A percentile compares a stretch with the other conserved stretches of the same genome.
Evolutionary conservation across 2,113 vertebrate species (phyloP).

Genomic region (Merops nubicus): DNA sequence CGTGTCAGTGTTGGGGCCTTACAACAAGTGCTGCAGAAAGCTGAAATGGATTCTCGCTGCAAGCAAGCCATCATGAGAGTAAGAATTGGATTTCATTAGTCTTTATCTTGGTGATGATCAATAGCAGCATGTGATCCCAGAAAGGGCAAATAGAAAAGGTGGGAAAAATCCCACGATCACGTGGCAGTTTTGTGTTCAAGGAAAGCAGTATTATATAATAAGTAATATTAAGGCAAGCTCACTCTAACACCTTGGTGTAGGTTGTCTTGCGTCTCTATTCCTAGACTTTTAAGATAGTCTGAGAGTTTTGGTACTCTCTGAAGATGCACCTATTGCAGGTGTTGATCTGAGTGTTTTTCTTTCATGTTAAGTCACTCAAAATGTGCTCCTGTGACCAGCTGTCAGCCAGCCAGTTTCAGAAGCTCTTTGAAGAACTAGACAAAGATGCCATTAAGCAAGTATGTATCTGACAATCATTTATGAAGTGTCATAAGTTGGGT

Average conservation of each 20-base stretch:
- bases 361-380: slow-evolving; percentile 65
- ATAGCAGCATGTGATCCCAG: background rate
- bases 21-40: slow-evolving; percentile 80
- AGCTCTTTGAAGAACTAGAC: slow-evolving; percentile 88
- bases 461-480: background rate
- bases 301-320: background rate
- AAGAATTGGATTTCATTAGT: background rate
- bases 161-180: background rate
- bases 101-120: accelerated
- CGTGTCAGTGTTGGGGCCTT: slow-evolving; percentile 72
- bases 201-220: background rate
- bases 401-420: slow-evolving; percentile 81
- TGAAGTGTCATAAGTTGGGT: background rate
- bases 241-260: background rate
- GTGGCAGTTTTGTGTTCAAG: background rate
- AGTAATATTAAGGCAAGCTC: no score
- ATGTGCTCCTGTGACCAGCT: slow-evolving; percentile 64
- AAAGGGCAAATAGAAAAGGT: background rate
- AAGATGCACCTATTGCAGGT: background rate
- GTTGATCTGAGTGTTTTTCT: background rate
- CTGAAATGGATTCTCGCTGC: slow-evolving; percentile 82
- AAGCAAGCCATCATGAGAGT: slow-evolving; percentile 83
- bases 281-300: background rate
- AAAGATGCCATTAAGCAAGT: slow-evolving; percentile 83
- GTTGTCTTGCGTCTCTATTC: background rate